Base-by-base conservation (phyloP, 2,113 vertebrate genomes). In the Tauraco erythrolophus region DNA sequence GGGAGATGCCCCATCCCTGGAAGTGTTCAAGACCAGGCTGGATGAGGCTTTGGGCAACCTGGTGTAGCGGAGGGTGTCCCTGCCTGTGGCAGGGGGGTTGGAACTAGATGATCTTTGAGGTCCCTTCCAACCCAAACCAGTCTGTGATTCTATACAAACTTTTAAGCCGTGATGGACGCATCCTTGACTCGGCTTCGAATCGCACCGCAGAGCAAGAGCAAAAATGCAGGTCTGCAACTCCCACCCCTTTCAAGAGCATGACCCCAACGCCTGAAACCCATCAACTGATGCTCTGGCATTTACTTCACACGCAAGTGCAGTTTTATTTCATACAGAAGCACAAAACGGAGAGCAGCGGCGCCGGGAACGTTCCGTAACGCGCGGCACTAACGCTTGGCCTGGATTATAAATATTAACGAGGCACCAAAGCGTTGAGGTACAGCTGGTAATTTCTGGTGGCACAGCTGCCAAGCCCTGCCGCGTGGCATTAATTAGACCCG, bases 381-480 rank as follows among this genome's bases (percentile, higher is more conserved):
- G 11, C 75, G 53, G 30, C 14, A 80, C 87, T 39, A 84, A 81
- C 6, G 19, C 92, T 96, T 57, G 74, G 79, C 89, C 69, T 68
- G 75, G 71, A 33, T 91, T 19, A 92, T 69, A 62, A 92, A 91
- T 76, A 83, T 51, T 24, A 96, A 95, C 9, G 72, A 39, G 90
- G 43, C 28, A 24, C 69, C 45, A 64, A 86, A 96, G 84, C 23
- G 48, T 43, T 17, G 92, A 91, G 95, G 92, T 95, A 93, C 93
- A 97, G 96, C 96, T 95, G 97, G 95, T 62, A 82, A 7, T 87
- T 97, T 90, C 88, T 96, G 50, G 33, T 83, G 97, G 93, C 94
- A 88, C 95, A 97, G 96, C 92, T 96, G 97, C 96, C 97, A 97
- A 68, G 61, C 79, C 94, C 93, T 70, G 57, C 94, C 62, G 31